Base-by-base conservation (phyloP, 2,888 invertebrate species). In the Sphinx pinastri region DNA sequence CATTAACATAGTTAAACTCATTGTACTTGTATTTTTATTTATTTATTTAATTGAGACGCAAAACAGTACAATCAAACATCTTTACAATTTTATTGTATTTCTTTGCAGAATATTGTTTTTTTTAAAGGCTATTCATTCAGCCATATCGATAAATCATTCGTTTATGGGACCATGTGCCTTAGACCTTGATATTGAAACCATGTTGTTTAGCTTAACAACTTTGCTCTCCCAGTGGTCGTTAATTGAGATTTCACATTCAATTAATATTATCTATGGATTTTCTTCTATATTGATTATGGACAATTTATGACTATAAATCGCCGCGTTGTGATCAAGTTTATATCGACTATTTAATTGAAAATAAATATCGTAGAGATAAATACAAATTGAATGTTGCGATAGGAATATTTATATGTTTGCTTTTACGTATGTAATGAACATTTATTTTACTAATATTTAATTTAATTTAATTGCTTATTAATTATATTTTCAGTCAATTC, bases 181-280 rank as follows among this genome's bases (percentile, higher is more conserved):
- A 49, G 16, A 49, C 19, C 60, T 19, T 49, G 63, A 47, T 12
- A 16, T 7, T 63, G 49, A 13, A 47, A 47, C 60, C 11, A 63
- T 2, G 74, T 63, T 47, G 63, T 71, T 74, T 67, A 76, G 74
- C 76, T 79, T 63, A 63, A 47, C 73, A 76, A 74, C 71, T 77
- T 70, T 72, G 74, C 75, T 77, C 78, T 73, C 73, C 68, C 78
- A 69, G 75, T 74, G 77, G 78, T 75, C 76, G 80, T 78, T 80
- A 80, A 80, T 80, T 77, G 59, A 78, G 74, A 77, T 78, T 74
- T 75, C 79, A 77, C 74, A 78, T 81, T 79, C 75, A 79, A 76
- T 81, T 79, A 78, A 77, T 78, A 74, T 77, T 75, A 78, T 79
- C 77, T 76, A 72, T 79, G 73, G 76, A 70, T 79, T 75, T 77